These are phyloP conservation scores for Enteromius anoplus DNA, from an alignment of 2,797 vertebrate species.

Conservation along the genomic window DNA sequence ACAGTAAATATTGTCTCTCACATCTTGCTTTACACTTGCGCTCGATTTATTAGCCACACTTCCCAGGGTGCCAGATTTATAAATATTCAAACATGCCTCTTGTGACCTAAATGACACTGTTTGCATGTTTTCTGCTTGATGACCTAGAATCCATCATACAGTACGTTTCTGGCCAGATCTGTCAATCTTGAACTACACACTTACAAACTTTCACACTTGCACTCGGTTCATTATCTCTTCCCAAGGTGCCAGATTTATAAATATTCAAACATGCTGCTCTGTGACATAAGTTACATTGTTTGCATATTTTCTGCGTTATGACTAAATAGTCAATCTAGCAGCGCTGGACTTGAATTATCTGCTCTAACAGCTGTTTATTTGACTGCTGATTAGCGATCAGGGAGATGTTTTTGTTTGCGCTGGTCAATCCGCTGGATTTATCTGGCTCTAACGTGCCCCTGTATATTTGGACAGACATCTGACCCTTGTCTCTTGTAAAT, in stretches of 20 bases:
- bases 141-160: no score
- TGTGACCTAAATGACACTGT: slow-evolving; percentile 51
- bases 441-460: slow-evolving; percentile 64
- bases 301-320: slow-evolving; percentile 51
- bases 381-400: slow-evolving; percentile 60
- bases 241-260: slow-evolving; percentile 63
- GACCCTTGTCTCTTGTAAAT: slow-evolving; percentile 73
- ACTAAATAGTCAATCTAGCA: slow-evolving; percentile 29
- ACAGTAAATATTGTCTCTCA: slow-evolving; percentile 72
- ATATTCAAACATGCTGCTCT: slow-evolving; percentile 59
- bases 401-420: slow-evolving; percentile 68
- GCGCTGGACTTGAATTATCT: slow-evolving; percentile 47
- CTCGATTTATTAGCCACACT: slow-evolving; percentile 50
- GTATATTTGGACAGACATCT: slow-evolving; percentile 77
- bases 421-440: slow-evolving; percentile 49
- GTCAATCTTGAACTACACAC: no score
- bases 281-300: slow-evolving; percentile 56
- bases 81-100: slow-evolving; percentile 59
- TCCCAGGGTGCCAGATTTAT: slow-evolving; percentile 63
- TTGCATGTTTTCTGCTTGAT: slow-evolving; percentile 54
- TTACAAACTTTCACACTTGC: slow-evolving; percentile 52
- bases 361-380: slow-evolving; percentile 67
- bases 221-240: slow-evolving; percentile 52
- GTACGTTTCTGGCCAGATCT: no score
- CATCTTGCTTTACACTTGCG: slow-evolving; percentile 60